Evolutionary conservation across 2,113 vertebrate species (phyloP), one percentile per base, ranked within the genome.

Genomic region (Stegastes partitus): DNA sequence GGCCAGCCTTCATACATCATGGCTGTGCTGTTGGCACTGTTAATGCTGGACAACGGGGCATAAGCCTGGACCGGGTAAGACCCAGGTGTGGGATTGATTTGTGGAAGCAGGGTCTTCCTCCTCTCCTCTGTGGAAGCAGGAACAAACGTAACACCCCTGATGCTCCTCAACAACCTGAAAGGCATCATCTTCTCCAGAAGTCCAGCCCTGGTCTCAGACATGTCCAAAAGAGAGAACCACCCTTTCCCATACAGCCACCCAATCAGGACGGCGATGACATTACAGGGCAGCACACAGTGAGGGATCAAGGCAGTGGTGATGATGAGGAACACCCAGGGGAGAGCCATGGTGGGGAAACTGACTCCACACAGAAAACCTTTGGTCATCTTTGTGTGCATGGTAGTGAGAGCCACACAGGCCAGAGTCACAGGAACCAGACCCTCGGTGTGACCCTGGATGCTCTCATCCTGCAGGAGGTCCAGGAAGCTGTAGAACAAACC

Each of bases 41-140:
- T 50, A 1, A 79, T 15, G 58, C 68, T 85, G 53, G 82, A 77
- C 37, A 75, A 3, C 2, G 85, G 88, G 37, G 87, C 90, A 2
- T 93, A 93, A 2, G 84, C 88, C 63, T 93, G 92, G 51, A 92
- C 89, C 0, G 92, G 92, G 76, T 93, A 93, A n/a, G 89, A 90
- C 5, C 91, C 92, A 3, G 92, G 88, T 26, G 85, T 74, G n/a
- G 91, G 89, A 11, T 83, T 91, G 47, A 92, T 84, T 16, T 74
- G 84, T n/a, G 91, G 91, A 19, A 93, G 91, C 28, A 93, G 64
- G 1, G 81, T 89, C 74, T 81, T 92, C 66, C 87, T 88, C 58
- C 88, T 86, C 37, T 92, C 81, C n/a, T 89, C 84, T 0, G 62
- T 21, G 53, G 87, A 88, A 14, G 88, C 87, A n/a, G 91, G 87